Conservation (phyloP, 2,113 vertebrate genomes). For the Paedocypris sp. region DNA sequence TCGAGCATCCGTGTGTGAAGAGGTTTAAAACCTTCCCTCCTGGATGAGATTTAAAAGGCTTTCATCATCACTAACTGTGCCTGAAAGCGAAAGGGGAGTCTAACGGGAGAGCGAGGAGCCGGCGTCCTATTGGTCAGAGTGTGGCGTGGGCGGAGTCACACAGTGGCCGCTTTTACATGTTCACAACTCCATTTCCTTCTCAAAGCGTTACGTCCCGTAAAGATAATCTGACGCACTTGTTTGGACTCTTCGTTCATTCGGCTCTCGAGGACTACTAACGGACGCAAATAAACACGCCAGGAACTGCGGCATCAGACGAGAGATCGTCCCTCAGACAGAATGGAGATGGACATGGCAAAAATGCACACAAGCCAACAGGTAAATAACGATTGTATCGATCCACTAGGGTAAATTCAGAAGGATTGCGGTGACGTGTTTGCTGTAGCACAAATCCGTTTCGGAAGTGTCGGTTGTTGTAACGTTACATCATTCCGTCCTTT, state of each 20-base stretch:
- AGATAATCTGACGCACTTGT: slow-evolving; percentile 23
- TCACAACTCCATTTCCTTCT: slow-evolving; percentile 47
- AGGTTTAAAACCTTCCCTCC: no score
- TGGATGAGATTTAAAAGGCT: no score
- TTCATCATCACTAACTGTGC: no score
- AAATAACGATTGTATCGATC: no score
- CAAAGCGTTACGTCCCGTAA: slow-evolving; percentile 23
- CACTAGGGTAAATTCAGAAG: no score
- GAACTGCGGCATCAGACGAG: slow-evolving; percentile 2
- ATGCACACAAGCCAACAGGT: slow-evolving; percentile 64
- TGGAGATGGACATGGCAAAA: slow-evolving; percentile 58
- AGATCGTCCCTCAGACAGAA: slow-evolving; percentile 46
- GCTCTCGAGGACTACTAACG: slow-evolving; percentile 27
- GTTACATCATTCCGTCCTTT: slow-evolving; percentile 1
- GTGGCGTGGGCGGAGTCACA: slow-evolving; percentile 45
- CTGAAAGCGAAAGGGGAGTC: slow-evolving; percentile 49
- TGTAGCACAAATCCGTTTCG: no score
- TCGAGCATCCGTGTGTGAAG: no score
- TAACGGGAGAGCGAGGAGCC: slow-evolving; percentile 20
- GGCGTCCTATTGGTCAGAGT: slow-evolving; percentile 41
- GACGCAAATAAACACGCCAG: slow-evolving; percentile 13
- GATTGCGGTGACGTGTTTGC: no score
- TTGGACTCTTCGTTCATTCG: slow-evolving; percentile 31
- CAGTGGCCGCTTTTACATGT: slow-evolving; percentile 43
- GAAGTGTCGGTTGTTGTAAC: no score